Evolutionary conservation across 1,140 invertebrate species (phyloP).

Genomic region (Calosoma granatense): DNA sequence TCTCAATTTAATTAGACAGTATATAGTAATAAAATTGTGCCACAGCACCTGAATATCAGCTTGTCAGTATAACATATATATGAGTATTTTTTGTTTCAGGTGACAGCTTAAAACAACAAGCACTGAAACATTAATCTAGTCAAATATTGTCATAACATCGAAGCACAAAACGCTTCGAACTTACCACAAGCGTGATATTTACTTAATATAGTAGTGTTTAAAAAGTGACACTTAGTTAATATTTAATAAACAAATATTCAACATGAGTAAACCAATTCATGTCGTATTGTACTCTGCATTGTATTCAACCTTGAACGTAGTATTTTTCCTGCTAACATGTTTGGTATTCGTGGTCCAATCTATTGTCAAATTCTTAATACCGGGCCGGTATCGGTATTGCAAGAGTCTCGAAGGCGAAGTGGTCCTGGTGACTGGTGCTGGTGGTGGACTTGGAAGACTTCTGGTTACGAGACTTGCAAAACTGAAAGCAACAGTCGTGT

Average conservation of each 20-base stretch:
- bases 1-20: neutral
- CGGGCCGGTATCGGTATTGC: slow-evolving; percentile 36
- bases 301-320: neutral
- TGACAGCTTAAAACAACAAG: no score
- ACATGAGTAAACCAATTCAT: neutral
- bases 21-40: neutral
- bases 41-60: no score
- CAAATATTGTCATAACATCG: neutral
- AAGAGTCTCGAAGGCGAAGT: slow-evolving; percentile 60
- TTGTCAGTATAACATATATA: no score
- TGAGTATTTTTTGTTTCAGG: no score
- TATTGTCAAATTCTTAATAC: slow-evolving; percentile 33
- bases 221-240: neutral
- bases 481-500: slow-evolving; percentile 66
- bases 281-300: neutral
- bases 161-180: neutral
- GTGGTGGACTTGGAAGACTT: slow-evolving; percentile 79
- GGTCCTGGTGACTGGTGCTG: slow-evolving; percentile 80
- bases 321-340: slow-evolving; percentile 43
- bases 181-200: no score
- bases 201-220: no score
- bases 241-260: neutral
- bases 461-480: slow-evolving; percentile 67
- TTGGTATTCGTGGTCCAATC: slow-evolving; percentile 36
- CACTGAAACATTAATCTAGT: neutral